These are phyloP conservation scores for Lagorchestes hirsutus DNA, from an alignment of 2,797 vertebrate species.

Conservation along the genomic window DNA sequence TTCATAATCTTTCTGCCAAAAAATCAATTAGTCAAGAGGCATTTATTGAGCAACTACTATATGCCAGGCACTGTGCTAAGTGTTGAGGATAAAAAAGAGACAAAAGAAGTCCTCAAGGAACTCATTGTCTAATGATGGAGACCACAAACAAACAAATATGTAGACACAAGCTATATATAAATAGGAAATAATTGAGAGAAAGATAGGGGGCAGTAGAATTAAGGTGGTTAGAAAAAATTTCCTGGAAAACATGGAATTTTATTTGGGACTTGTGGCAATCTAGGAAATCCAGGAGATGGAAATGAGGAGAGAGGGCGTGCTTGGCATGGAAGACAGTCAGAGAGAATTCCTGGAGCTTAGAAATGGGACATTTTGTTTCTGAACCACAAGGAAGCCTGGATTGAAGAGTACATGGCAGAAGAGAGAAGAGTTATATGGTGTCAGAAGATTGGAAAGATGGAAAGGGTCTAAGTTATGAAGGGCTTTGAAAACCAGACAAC, in stretches of 20 bases:
- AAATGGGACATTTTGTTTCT: background rate
- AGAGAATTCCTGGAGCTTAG: background rate
- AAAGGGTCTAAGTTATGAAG: too few species aligned
- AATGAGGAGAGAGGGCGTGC: background rate
- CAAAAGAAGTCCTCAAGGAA: too few species aligned
- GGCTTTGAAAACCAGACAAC: too few species aligned
- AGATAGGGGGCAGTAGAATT: too few species aligned
- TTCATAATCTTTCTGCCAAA: background rate
- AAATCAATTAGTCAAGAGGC: background rate
- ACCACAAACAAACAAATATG: too few species aligned
- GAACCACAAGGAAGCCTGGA: background rate
- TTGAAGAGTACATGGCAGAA: background rate
- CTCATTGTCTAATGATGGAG: too few species aligned
- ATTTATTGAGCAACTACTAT: background rate
- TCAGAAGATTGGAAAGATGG: too few species aligned
- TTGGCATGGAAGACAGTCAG: background rate
- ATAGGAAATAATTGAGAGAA: too few species aligned
- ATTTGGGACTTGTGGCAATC: background rate
- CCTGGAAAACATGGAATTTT: background rate
- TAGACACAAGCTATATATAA: too few species aligned
- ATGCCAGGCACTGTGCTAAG: background rate
- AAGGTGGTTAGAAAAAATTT: too few species aligned
- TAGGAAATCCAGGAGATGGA: background rate
- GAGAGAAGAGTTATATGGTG: background rate
- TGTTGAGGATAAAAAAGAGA: background rate